Percentiles rank a stretch among this genome's conserved stretches.
These are phyloP conservation scores for Rhingia campestris DNA, from an alignment of 2,888 invertebrate species.

Conservation along the genomic window DNA sequence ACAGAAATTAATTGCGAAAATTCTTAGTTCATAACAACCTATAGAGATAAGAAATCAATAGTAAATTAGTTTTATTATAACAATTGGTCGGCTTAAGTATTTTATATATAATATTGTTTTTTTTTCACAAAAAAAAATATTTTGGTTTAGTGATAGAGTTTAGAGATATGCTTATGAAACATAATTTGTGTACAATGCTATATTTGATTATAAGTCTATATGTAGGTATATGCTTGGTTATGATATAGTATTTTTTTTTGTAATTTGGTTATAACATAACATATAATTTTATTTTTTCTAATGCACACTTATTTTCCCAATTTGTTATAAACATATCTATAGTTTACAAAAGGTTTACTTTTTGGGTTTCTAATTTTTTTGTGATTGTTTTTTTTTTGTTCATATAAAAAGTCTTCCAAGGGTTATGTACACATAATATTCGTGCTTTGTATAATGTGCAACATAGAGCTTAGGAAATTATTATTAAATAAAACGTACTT, in stretches of 20 bases:
- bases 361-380: slow-evolving; percentile 6
- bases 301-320: slow-evolving; percentile 10
- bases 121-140: not conserved
- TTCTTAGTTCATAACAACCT: slow-evolving; percentile 61
- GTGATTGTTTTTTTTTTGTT: slow-evolving; percentile 12
- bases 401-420: slow-evolving; percentile 29
- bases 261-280: not conserved
- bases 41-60: slow-evolving; percentile 32
- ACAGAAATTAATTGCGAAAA: slow-evolving; percentile 59
- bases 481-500: too few relatives aligned
- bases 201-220: slow-evolving; percentile 24
- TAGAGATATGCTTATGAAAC: slow-evolving; percentile 62
- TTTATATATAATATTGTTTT: not conserved
- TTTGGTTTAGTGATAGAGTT: slow-evolving; percentile 17
- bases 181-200: slow-evolving; percentile 19
- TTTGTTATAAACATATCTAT: slow-evolving; percentile 19
- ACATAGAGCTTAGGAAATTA: not conserved
- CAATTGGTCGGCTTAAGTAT: slow-evolving; percentile 62
- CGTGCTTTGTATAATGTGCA: slow-evolving; percentile 17
- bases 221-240: slow-evolving; percentile 14
- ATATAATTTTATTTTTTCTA: too few relatives aligned
- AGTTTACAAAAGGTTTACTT: not conserved
- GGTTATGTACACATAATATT: slow-evolving; percentile 41
- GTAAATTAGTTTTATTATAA: slow-evolving; percentile 18
- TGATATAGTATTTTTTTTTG: slow-evolving; percentile 11